These are phyloP conservation scores for Sphaerophoria taeniata DNA, from an alignment of 2,888 invertebrate species.

Conservation along the genomic window DNA sequence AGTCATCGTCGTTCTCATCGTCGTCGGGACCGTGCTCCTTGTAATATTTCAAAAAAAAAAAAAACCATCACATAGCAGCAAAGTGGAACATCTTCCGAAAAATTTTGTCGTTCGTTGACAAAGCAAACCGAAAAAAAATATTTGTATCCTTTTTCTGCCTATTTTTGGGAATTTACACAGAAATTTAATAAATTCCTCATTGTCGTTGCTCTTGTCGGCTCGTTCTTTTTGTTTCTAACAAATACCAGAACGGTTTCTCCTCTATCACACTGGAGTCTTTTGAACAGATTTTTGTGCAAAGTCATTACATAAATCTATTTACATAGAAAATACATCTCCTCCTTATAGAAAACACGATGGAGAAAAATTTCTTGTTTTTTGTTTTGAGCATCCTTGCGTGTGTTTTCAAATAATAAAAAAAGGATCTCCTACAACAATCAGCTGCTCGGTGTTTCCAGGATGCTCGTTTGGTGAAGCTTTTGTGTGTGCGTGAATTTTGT, in stretches of 20 bases:
- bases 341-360: conserved; percentile 14
- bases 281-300: conserved; percentile 36
- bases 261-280: conserved; percentile 36
- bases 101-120: conserved; percentile 31
- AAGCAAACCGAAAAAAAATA: conserved; percentile 6
- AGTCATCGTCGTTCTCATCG: neutral
- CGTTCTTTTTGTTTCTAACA: conserved; percentile 1
- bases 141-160: conserved; percentile 34
- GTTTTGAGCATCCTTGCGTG: conserved; percentile 34
- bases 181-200: conserved; percentile 57
- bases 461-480: conserved; percentile 18
- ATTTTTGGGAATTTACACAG: conserved; percentile 56
- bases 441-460: conserved; percentile 51
- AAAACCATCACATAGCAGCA: neutral
- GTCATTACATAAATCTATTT: conserved; percentile 51
- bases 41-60: conserved; percentile 22
- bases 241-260: conserved; percentile 35
- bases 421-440: conserved; percentile 30
- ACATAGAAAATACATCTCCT: conserved; percentile 33
- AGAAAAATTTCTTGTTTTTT: conserved; percentile 51
- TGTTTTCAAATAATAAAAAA: conserved; percentile 28
- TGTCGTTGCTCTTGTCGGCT: conserved; percentile 20
- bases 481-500: conserved; percentile 5
- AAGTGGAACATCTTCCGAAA: conserved; percentile 35
- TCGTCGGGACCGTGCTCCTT: conserved; percentile 8